These are phyloP conservation scores for Coracopsis vasa DNA, from an alignment of 2,113 vertebrate genomes.

Conservation along the genomic window DNA sequence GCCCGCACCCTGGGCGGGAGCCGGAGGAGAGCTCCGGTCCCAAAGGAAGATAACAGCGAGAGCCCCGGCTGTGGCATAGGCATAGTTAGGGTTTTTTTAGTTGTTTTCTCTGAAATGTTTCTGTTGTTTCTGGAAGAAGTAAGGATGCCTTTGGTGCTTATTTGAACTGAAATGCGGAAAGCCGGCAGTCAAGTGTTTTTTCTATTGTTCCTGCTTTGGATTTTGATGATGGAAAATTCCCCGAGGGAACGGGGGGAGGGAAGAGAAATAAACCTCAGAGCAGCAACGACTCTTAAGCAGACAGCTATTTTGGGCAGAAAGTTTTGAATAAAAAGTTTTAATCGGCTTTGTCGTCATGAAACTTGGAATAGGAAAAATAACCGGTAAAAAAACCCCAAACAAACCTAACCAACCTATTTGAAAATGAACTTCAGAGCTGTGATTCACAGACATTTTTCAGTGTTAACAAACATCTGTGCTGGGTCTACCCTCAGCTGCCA, in stretches of 20 bases:
- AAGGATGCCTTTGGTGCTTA: neutral
- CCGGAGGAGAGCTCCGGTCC: neutral
- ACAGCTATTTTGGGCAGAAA: neutral
- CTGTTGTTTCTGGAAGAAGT: neutral
- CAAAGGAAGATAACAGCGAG: rapidly evolving
- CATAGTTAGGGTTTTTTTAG: rapidly evolving
- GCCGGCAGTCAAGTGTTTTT: neutral
- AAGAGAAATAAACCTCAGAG: neutral
- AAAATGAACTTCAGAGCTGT: neutral
- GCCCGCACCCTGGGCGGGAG: neutral
- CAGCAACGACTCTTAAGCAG: neutral
- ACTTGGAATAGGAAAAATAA: neutral
- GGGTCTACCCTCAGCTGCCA: neutral
- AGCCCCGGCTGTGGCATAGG: neutral
- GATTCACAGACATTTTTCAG: neutral
- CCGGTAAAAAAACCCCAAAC: neutral
- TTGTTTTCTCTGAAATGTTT: neutral
- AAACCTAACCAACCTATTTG: rapidly evolving
- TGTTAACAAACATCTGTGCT: rapidly evolving
- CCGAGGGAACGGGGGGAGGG: neutral
- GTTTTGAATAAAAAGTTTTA: neutral
- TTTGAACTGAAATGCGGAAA: neutral
- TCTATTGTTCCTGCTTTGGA: neutral
- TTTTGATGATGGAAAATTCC: constrained; percentile 5
- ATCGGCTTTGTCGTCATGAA: neutral